These are phyloP conservation scores for Acanthosepion esculentum DNA, from an alignment of 2,888 invertebrate genomes.

Conservation along the genomic window DNA sequence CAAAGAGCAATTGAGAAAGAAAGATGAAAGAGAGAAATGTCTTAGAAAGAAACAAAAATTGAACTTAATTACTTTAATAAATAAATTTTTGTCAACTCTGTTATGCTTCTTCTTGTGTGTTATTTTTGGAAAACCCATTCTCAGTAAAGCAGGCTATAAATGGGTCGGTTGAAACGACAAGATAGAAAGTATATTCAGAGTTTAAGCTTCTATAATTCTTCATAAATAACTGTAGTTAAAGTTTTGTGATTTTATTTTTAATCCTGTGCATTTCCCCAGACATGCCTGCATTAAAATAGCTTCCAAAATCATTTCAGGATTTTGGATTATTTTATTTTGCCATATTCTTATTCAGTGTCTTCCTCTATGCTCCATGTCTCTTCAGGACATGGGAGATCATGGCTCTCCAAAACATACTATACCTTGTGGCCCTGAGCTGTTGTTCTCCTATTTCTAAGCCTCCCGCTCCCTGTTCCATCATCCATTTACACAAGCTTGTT, in stretches of 20 bases:
- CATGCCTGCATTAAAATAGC: no score
- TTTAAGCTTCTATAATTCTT: not conserved
- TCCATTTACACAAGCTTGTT: no score
- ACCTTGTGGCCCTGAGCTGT: no score
- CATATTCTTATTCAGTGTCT: no score
- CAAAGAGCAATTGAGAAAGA: not conserved
- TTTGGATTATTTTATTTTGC: no score
- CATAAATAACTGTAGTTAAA: not conserved
- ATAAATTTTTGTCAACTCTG: not conserved
- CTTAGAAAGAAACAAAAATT: not conserved
- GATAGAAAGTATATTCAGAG: not conserved
- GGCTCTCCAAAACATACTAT: no score
- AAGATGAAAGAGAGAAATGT: not conserved
- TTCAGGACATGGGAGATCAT: no score
- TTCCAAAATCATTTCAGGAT: no score
- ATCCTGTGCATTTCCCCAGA: no score
- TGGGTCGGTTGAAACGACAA: not conserved
- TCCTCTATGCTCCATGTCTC: no score
- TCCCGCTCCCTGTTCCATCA: no score
- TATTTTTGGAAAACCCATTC: constrained; percentile 4
- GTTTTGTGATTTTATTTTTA: not conserved
- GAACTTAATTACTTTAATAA: not conserved
- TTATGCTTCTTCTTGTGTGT: not conserved
- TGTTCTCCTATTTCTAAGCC: no score
- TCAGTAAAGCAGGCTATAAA: not conserved